Evolutionary conservation across 2,888 invertebrate species (phyloP), one percentile per base, ranked within the genome.

Genomic region (Drosophila ustulata): DNA sequence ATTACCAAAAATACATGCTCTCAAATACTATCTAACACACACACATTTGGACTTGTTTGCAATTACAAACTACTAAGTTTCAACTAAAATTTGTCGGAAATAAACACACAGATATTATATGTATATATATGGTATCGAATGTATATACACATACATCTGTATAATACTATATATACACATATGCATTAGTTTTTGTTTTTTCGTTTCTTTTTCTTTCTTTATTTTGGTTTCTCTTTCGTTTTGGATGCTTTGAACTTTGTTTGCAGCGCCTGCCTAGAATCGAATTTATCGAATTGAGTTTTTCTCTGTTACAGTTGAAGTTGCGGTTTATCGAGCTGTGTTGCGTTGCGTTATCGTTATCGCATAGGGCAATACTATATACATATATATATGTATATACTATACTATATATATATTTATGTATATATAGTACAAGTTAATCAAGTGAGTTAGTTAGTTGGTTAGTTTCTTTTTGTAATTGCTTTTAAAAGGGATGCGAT

Each of bases 231-330:
- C 34, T 18, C 18, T 18, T 18, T 18, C 18, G 18, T 18, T 18
- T 18, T 34, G 5, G 43, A 61, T 66, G 59, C 46, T 76, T 79
- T 71, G 71, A 77, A 77, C 63, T 75, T 52, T 64, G 53, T 59
- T 66, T 75, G 62, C 43, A 79, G 49, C 80, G 80, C 66, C 76
- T 76, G 80, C 71, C 76, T 77, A 75, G 57, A 71, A 64, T 18
- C 64, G 66, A 66, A 55, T 45, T 55, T 49, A 67, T 62, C 51
- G 47, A 59, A 52, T 71, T 76, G 11, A 71, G 45, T 61, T 32
- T 34, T n/a, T 37, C 37, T 41, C 47, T 25, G 34, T 67, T 67
- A 57, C 49, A 71, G 39, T 55, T 67, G 30, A n/a, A 28, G 8
- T 30, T 50, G 30, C 37, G 37, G 18, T 59, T 23, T 45, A 55